These are phyloP conservation scores for Oreochromis tanganicae DNA, from an alignment of 2,113 vertebrate genomes.

Conservation along the genomic window DNA sequence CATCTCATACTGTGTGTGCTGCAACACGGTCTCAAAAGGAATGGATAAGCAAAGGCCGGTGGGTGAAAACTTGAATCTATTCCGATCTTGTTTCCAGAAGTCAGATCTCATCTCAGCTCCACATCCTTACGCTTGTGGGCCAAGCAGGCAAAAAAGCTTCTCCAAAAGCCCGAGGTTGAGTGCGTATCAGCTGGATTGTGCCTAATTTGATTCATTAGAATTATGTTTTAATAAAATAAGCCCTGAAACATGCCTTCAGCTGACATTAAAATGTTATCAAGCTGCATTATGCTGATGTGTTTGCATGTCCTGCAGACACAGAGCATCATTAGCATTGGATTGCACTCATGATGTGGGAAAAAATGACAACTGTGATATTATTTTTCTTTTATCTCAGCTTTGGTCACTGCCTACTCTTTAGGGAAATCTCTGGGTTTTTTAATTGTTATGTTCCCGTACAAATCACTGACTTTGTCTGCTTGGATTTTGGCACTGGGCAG, in stretches of 20 bases:
- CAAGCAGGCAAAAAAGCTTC: not conserved
- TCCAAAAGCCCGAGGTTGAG: not conserved
- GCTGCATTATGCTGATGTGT: not conserved
- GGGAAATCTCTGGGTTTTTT: not conserved
- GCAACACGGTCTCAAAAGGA: not conserved
- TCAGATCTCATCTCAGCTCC: not conserved
- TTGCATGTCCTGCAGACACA: not conserved
- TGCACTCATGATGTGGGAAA: not conserved
- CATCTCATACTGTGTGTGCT: not conserved
- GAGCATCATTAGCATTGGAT: not conserved
- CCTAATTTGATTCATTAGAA: constrained; percentile 9
- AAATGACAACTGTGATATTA: not conserved
- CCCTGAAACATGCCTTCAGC: not conserved
- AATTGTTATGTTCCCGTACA: not conserved
- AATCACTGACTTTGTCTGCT: not conserved
- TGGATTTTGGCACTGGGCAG: not conserved
- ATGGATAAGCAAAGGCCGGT: constrained; percentile 16
- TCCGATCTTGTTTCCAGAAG: not conserved
- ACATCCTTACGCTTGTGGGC: not conserved
- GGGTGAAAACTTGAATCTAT: constrained; percentile 2
- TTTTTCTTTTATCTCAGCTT: not conserved
- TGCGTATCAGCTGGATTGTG: not conserved
- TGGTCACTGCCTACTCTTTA: not conserved
- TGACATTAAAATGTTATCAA: not conserved
- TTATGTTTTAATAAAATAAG: not conserved